Evolutionary conservation across 2,113 vertebrate genomes (phyloP), one percentile per base, ranked within the genome.

Genomic region (Podilymbus podiceps): DNA sequence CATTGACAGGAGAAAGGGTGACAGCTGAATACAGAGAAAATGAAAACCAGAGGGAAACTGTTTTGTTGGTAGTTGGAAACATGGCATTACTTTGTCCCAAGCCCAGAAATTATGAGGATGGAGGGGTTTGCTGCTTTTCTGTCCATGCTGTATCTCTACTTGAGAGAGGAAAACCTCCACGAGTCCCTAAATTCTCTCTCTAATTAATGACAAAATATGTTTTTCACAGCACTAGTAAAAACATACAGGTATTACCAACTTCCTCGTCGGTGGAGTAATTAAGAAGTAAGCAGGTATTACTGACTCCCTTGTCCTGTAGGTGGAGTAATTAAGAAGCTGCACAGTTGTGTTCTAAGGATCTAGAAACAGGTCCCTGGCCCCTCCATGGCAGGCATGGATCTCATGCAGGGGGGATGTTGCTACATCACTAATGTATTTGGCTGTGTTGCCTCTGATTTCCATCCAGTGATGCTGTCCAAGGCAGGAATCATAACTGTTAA

Each of bases 181-280:
- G 2, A 17, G 30, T 6, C 30, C 6, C 30, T 15, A 4, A 44
- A 22, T 60, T 66, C 35, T 88, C 9, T 6, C 21, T 53, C 33
- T 12, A 38, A 28, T 25, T 18, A 2, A 8, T 40, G 59, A 8
- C 46, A 46, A 62, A 82, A 33, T 3, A 9, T 1, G 5, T 3
- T 58, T 76, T 55, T 16, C 24, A 27, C 30, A n/a, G 0, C 8
- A 0, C 25, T 20, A 0, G 4, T 40, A 56, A 56, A 31, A 18
- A 19, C 24, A 14, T 67, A 17, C 4, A 27, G 12, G 11, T 24
- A 15, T 19, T 72, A 18, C 25, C 42, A 44, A 0, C 9, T 73
- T 4, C 18, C 25, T 25, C 6, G 3, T 58, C 47, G 8, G 31
- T 9, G 31, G 24, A 71, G 31, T 25, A 20, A 15, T 6, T 40